These are phyloP conservation scores for Galeruca laticollis DNA, from an alignment of 2,888 invertebrate species.

Conservation along the genomic window DNA sequence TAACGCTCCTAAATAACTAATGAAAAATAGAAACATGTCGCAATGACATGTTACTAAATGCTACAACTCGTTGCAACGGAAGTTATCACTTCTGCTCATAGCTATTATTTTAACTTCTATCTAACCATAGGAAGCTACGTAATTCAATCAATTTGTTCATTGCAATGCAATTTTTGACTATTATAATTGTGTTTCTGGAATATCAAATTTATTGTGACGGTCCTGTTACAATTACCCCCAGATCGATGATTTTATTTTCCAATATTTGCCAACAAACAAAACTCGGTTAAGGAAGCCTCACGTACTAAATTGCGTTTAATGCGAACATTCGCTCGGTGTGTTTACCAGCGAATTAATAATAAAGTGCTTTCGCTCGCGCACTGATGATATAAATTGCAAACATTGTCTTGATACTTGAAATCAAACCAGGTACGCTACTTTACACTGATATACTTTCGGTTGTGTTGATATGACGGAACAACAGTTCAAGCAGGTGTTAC, in stretches of 20 bases:
- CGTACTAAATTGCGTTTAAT: constrained; percentile 45
- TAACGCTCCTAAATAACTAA: no score
- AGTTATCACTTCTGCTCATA: no score
- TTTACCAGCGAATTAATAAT: constrained; percentile 51
- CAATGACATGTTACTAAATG: no score
- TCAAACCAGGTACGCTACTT: constrained; percentile 31
- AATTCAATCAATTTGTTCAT: no score
- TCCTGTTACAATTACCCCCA: background rate
- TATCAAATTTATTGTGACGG: background rate
- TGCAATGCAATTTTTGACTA: no score
- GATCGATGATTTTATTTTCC: constrained; percentile 38
- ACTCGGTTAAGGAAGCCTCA: constrained; percentile 39
- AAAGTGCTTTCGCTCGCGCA: constrained; percentile 48
- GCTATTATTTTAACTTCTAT: no score
- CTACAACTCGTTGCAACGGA: no score
- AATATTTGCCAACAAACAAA: constrained; percentile 42
- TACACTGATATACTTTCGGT: constrained; percentile 26
- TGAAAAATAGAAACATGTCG: no score
- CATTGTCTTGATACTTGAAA: constrained; percentile 49
- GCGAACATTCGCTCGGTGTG: constrained; percentile 38
- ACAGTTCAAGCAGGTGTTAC: background rate
- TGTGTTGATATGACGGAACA: constrained; percentile 27
- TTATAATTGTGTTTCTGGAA: background rate
- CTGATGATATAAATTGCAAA: constrained; percentile 49
- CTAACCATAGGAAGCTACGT: no score